Evolutionary conservation across 2,888 invertebrate genomes (phyloP), one percentile per base, ranked within the genome.

Genomic region (Lepeophtheirus nordmannii): DNA sequence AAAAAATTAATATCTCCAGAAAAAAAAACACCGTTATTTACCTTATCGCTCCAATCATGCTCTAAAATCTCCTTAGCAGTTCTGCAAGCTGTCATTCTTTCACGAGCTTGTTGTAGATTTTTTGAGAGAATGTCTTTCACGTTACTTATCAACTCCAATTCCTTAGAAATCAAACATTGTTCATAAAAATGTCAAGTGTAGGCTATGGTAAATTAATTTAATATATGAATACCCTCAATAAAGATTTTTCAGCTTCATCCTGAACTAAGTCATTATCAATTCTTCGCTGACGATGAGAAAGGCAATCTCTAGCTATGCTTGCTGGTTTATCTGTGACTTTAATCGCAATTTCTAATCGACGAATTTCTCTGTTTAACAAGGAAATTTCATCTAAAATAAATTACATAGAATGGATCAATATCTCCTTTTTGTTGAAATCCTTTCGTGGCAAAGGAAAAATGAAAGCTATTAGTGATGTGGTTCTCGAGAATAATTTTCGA

Each of bases 21-120:
- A 60, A 60, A 60, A 37, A 60, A 10, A 20, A 11, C 11, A 22
- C 1, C 8, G 5, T 58, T 58, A 58, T 1, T 22, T 23, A 59
- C 60, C 60, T 64, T 64, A 37, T 64, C 64, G 22, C 64, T 64
- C 64, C 64, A 64, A 64, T 64, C 64, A 53, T 56, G 46, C 56
- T 64, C 64, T n/a, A 64, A 37, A 23, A 23, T 20, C 14, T 64
- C 56, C 64, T 64, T 64, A 20, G 53, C 46, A 23, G 46, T 56
- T 22, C 64, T 37, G 30, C 56, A 39, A 10, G 64, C 23, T 17
- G 39, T 22, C 17, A 56, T 23, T 22, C 56, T 20, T 23, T 64
- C 64, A 11, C 60, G 10, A 11, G 60, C 60, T 17, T 59, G 23
- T 10, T 30, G 23, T 3, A 59, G 37, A 22, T 17, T 23, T 7